Percentiles rank a stretch among this genome's conserved stretches.
Evolutionary conservation across 2,888 invertebrate species (phyloP).

Genomic region (Acanthosepion pharaonis): DNA sequence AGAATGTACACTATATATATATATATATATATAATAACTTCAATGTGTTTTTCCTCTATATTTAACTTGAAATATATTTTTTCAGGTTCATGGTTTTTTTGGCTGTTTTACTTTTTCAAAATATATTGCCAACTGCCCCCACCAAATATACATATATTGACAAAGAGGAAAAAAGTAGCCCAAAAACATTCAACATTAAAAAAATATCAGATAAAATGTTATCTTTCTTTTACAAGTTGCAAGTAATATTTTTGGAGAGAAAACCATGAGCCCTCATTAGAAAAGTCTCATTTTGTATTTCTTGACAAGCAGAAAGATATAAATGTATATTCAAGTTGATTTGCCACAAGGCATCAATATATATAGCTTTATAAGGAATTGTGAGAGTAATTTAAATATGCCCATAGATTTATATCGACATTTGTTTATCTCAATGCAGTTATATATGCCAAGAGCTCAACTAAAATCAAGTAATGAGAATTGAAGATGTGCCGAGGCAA

Average conservation of each 20-base stretch:
- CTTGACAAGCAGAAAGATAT: neutral
- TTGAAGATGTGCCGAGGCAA: neutral
- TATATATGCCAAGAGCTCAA: neutral
- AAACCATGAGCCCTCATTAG: neutral
- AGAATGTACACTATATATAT: neutral
- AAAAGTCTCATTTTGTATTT: neutral
- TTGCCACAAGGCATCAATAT: neutral
- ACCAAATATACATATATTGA: neutral
- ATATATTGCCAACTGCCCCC: neutral
- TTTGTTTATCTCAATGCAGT: neutral
- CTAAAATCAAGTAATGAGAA: neutral
- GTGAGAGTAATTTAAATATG: neutral
- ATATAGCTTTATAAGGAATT: neutral
- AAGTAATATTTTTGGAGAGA: neutral
- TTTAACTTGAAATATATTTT: neutral
- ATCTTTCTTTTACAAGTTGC: neutral
- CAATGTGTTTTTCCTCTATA: neutral
- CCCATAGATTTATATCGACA: neutral
- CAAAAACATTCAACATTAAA: neutral
- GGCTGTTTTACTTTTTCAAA: neutral
- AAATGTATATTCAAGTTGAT: neutral
- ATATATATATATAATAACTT: neutral
- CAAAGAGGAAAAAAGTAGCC: neutral
- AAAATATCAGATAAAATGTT: neutral
- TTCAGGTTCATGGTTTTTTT: neutral